Evolutionary conservation across 2,888 invertebrate genomes (phyloP).

Genomic region (Tuberolachnus salignus): DNA sequence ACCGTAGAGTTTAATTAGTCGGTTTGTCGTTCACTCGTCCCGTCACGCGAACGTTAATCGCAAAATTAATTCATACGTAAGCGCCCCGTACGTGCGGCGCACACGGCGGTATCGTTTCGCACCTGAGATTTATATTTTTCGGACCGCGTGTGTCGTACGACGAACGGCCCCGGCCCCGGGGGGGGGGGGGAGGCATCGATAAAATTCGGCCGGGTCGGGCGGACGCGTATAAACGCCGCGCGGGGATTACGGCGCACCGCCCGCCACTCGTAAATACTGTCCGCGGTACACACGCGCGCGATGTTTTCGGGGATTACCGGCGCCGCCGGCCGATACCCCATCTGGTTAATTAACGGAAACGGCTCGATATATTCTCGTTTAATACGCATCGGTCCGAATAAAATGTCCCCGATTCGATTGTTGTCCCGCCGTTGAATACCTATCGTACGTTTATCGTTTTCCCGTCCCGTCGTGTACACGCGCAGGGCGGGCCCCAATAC

Average conservation of each 20-base stretch:
- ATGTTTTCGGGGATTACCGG: conserved; percentile 43
- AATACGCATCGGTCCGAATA: background rate
- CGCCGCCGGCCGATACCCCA: background rate
- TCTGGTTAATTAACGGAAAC: conserved; percentile 45
- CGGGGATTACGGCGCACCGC: conserved; percentile 33
- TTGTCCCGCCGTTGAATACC: background rate
- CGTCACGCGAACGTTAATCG: conserved; percentile 53
- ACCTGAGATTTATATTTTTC: too few species aligned
- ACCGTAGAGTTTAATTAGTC: conserved; percentile 40
- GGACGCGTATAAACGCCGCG: background rate
- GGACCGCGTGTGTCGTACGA: too few species aligned
- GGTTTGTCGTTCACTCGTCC: conserved; percentile 35
- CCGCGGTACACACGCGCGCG: background rate
- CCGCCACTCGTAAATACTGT: conserved; percentile 2
- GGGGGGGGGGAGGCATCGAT: too few species aligned
- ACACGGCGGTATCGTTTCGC: background rate
- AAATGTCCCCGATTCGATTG: conserved; percentile 34
- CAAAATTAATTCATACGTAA: conserved; percentile 34
- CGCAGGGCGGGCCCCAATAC: too few species aligned
- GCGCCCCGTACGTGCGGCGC: background rate
- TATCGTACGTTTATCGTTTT: too few species aligned
- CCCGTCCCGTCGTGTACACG: too few species aligned
- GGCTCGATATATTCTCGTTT: background rate
- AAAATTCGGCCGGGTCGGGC: conserved; percentile 1
- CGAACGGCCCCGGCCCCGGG: too few species aligned